These are phyloP conservation scores for Drosophila diplacantha DNA, from an alignment of 2,888 invertebrate species.

Conservation along the genomic window DNA sequence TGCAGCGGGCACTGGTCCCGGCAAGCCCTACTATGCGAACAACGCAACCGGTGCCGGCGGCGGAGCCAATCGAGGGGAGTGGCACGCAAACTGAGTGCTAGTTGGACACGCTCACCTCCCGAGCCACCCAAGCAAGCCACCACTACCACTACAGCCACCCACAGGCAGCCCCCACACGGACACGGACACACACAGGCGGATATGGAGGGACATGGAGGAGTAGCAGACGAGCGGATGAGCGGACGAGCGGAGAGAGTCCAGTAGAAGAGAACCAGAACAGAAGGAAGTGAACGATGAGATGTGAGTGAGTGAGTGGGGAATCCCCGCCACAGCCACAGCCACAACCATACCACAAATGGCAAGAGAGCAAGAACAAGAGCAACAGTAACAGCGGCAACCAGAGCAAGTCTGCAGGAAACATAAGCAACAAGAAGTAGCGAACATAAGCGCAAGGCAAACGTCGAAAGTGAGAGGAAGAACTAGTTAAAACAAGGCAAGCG, in stretches of 20 bases:
- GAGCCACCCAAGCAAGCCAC: slow-evolving; percentile 3
- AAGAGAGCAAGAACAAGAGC: slow-evolving; percentile 13
- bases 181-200: slow-evolving; percentile 17
- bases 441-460: slow-evolving; percentile 8
- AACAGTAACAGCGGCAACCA: slow-evolving; percentile 1
- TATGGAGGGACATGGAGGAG: slow-evolving; percentile 13
- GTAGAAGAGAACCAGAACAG: background rate
- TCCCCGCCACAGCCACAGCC: slow-evolving; percentile 1
- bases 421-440: slow-evolving; percentile 12
- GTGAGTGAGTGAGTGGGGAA: slow-evolving; percentile 13
- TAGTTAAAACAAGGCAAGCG: slow-evolving; percentile 22
- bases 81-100: slow-evolving; percentile 61
- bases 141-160: slow-evolving; percentile 1
- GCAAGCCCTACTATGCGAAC: slow-evolving; percentile 70
- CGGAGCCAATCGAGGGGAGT: slow-evolving; percentile 74
- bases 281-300: background rate
- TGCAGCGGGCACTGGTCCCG: slow-evolving; percentile 18
- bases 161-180: slow-evolving; percentile 3
- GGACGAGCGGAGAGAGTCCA: background rate
- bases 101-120: slow-evolving; percentile 20
- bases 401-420: slow-evolving; percentile 1
- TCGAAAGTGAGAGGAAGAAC: slow-evolving; percentile 15
- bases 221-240: background rate
- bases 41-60: slow-evolving; percentile 60
- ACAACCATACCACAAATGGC: slow-evolving; percentile 7